These are phyloP conservation scores for Pygoscelis antarcticus DNA, from an alignment of 2,113 vertebrate species.

Conservation along the genomic window DNA sequence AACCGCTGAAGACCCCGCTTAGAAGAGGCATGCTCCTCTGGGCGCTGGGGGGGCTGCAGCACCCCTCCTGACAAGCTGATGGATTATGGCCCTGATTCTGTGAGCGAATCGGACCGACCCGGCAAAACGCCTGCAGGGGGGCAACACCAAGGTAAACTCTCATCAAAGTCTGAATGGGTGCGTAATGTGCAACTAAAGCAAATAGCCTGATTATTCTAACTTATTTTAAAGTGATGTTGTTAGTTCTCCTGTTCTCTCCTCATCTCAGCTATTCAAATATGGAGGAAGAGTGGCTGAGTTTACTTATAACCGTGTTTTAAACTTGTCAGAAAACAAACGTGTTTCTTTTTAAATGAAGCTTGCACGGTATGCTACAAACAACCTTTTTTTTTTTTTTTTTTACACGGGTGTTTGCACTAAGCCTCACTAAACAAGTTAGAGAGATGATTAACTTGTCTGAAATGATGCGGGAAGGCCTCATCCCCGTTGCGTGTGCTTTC, in stretches of 20 bases:
- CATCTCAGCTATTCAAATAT: background rate
- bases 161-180: background rate
- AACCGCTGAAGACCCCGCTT: background rate
- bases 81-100: background rate
- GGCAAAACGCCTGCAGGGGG: background rate
- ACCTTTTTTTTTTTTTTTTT: background rate
- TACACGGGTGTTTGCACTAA: conserved; percentile 49
- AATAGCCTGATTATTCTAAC: background rate
- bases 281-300: background rate
- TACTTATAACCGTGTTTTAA: background rate
- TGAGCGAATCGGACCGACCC: fast-evolving
- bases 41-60: background rate
- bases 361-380: background rate
- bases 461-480: background rate
- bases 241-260: background rate
- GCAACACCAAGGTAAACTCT: background rate
- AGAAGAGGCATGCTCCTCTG: background rate
- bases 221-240: background rate
- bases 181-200: background rate
- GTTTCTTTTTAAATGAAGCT: conserved; percentile 14
- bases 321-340: background rate
- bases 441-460: conserved; percentile 43
- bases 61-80: background rate
- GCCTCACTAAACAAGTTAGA: conserved; percentile 27
- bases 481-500: background rate